Percentiles rank a stretch among this genome's conserved stretches.
Conservation (phyloP, 1,140 invertebrate species). For the Steinernema feltiae region DNA sequence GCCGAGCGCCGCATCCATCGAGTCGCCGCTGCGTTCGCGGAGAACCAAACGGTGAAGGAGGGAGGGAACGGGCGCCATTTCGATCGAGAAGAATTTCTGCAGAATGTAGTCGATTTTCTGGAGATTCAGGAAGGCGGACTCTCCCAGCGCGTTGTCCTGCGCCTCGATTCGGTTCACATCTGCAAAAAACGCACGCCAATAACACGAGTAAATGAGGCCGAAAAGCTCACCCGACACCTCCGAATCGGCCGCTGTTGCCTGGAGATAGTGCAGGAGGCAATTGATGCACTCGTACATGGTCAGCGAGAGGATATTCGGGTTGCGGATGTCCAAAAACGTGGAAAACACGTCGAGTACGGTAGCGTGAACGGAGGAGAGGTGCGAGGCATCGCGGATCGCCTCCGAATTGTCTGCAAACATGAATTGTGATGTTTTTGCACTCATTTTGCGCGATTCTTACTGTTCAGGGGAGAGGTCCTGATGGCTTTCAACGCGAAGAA, state of each 20-base stretch:
- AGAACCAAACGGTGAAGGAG: not conserved
- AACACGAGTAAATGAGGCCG: not conserved
- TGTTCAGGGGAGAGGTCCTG: not conserved
- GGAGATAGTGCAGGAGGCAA: not conserved
- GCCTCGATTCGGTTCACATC: not conserved
- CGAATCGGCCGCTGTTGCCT: not conserved
- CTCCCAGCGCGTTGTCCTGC: not conserved
- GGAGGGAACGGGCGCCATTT: not conserved
- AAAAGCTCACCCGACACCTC: not conserved
- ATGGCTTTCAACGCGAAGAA: not conserved
- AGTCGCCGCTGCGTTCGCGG: not conserved
- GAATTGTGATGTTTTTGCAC: not conserved
- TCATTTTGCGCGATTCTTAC: not conserved
- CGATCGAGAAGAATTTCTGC: conserved; percentile 1
- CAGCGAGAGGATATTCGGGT: not conserved
- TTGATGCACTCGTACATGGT: conserved; percentile 5
- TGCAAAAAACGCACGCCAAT: not conserved
- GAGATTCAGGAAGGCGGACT: not conserved
- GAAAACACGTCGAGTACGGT: not conserved
- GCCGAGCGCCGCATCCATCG: not conserved
- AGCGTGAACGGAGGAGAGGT: conserved; percentile 3
- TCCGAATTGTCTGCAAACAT: not conserved
- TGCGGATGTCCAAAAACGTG: not conserved
- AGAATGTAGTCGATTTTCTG: conserved; percentile 4
- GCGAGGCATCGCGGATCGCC: not conserved